A percentile compares a stretch with the other conserved stretches of the same genome.
phyloP scores from a whole-genome alignment of 2,888 invertebrate genomes.

The Metellina segmentata region DNA sequence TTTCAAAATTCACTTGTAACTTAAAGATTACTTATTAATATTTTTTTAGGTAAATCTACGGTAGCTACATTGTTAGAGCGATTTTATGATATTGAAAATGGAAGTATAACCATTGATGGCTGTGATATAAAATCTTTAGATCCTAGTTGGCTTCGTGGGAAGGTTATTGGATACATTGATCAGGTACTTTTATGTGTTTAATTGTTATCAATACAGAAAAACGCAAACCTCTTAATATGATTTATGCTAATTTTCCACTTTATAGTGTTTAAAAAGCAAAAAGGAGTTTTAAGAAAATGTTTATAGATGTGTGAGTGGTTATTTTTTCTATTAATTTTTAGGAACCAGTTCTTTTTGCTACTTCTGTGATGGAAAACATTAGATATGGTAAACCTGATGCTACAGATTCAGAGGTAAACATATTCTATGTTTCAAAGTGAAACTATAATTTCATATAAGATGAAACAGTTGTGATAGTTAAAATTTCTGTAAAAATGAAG shows the following conservation, averaged over 20 bases:
- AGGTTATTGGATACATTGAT: conserved; percentile 92
- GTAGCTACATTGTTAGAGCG: conserved; percentile 93
- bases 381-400: conserved; percentile 88
- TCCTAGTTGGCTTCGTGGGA: conserved; percentile 91
- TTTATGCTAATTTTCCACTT: not conserved
- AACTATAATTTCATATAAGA: not conserved
- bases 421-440: not conserved
- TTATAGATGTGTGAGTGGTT: too few species aligned
- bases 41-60: conserved; percentile 88
- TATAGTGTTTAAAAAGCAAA: too few species aligned
- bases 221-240: not conserved
- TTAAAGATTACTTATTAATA: not conserved
- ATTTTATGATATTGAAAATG: conserved; percentile 90
- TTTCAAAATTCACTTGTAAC: not conserved
- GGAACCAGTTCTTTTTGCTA: conserved; percentile 96
- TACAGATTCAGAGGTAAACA: conserved; percentile 82
- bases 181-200: conserved; percentile 83
- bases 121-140: conserved; percentile 87
- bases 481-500: not conserved
- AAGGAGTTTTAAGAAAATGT: too few species aligned
- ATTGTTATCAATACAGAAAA: not conserved
- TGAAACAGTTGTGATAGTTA: not conserved
- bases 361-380: conserved; percentile 95
- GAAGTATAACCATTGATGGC: conserved; percentile 89
- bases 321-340: conserved; percentile 76